Percentiles rank a stretch among this genome's conserved stretches.
phyloP scores from a whole-genome alignment of 2,797 vertebrate species.

The Diplodus sargus region DNA sequence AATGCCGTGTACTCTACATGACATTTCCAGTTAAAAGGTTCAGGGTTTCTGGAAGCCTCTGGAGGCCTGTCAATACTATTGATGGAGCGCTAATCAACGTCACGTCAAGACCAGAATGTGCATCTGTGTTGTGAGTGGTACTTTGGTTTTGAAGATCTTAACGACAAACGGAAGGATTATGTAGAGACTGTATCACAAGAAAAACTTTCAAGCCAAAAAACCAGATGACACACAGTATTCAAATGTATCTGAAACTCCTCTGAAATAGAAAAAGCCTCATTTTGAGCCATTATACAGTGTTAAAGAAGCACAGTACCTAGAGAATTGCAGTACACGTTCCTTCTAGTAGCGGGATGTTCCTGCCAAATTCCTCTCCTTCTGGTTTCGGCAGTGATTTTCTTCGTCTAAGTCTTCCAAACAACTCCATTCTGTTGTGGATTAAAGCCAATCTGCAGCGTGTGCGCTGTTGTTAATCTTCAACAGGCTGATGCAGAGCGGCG shows the following conservation, averaged over 20 bases:
- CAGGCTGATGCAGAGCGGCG: background rate
- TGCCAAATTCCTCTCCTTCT: background rate
- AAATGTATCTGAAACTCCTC: background rate
- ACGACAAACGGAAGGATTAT: background rate
- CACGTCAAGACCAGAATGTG: background rate
- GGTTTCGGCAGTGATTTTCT: background rate
- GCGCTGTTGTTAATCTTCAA: background rate
- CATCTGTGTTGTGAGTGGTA: background rate
- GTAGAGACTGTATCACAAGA: too few relatives aligned
- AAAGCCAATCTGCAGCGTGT: background rate
- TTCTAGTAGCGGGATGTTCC: background rate
- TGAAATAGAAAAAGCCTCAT: background rate
- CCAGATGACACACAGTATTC: background rate
- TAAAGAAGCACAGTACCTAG: background rate
- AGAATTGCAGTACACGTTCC: background rate
- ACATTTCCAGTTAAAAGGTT: slow-evolving; percentile 50
- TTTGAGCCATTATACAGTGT: background rate
- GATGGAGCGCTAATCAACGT: slow-evolving; percentile 46
- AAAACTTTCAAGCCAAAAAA: background rate
- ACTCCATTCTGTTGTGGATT: background rate
- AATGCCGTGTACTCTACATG: slow-evolving; percentile 22
- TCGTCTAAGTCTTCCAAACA: background rate
- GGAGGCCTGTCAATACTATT: slow-evolving; percentile 61
- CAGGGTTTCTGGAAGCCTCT: slow-evolving; percentile 49
- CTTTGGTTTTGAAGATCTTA: background rate